Conservation (phyloP, 2,113 vertebrate species). For the Saccopteryx leptura region DNA sequence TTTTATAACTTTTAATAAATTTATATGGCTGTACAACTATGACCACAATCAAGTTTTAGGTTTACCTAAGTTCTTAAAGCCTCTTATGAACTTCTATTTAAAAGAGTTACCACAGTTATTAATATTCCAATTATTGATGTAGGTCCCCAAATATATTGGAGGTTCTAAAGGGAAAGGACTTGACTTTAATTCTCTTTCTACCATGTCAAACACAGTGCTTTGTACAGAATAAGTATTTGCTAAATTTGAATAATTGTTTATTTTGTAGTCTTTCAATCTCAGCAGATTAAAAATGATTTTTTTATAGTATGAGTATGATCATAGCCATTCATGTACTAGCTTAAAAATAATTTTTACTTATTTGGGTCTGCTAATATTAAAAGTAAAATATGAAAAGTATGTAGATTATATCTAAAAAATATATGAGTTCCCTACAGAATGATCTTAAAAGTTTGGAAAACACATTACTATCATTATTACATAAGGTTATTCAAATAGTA, state of each 20-base stretch:
- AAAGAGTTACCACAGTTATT: slow-evolving; percentile 43
- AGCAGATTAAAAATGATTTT: slow-evolving; percentile 50
- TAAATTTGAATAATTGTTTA: slow-evolving; percentile 40
- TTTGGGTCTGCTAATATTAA: slow-evolving; percentile 28
- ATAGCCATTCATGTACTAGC: neutral
- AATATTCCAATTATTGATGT: slow-evolving; percentile 37
- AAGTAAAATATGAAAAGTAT: slow-evolving; percentile 13
- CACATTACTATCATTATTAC: slow-evolving; percentile 40
- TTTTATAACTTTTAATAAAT: slow-evolving; percentile 49
- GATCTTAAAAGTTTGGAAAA: slow-evolving; percentile 58
- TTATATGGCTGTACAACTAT: neutral
- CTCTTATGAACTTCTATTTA: slow-evolving; percentile 40
- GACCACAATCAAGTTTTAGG: neutral
- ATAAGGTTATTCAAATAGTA: slow-evolving; percentile 51
- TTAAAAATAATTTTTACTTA: slow-evolving; percentile 56
- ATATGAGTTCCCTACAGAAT: neutral
- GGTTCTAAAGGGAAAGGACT: neutral
- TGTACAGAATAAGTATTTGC: slow-evolving; percentile 18
- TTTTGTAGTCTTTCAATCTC: slow-evolving; percentile 6
- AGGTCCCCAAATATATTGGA: neutral
- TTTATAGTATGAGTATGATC: neutral
- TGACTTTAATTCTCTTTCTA: slow-evolving; percentile 45
- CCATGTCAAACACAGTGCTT: neutral
- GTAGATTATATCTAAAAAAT: slow-evolving; percentile 13
- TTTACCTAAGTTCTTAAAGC: slow-evolving; percentile 57